These are phyloP conservation scores for Trigoniulus corallinus DNA, from an alignment of 1,140 invertebrate genomes.

Conservation along the genomic window DNA sequence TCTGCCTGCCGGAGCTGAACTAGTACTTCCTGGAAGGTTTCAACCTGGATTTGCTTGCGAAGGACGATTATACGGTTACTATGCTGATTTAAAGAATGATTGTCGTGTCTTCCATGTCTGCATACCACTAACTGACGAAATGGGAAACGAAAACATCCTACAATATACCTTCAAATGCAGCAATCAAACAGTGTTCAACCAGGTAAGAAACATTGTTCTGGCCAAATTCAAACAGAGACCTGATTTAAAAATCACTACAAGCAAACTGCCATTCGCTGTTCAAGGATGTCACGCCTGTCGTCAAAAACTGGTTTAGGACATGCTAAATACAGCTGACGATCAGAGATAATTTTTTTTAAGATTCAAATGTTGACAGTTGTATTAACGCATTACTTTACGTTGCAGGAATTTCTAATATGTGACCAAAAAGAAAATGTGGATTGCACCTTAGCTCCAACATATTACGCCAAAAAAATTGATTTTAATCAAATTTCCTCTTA, in stretches of 20 bases:
- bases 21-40: constrained; percentile 14
- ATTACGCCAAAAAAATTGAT: constrained; percentile 17
- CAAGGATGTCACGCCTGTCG: too few species aligned
- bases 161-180: constrained; percentile 20
- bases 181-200: constrained; percentile 22
- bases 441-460: constrained; percentile 18
- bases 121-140: constrained; percentile 8
- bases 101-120: constrained; percentile 12
- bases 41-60: constrained; percentile 14
- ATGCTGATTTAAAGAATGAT: constrained; percentile 10
- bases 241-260: too few species aligned
- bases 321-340: too few species aligned
- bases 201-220: too few species aligned
- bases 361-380: not conserved
- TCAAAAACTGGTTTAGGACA: not conserved
- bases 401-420: constrained; percentile 18
- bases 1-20: constrained; percentile 19
- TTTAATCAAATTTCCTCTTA: not conserved
- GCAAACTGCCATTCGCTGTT: too few species aligned
- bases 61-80: constrained; percentile 7
- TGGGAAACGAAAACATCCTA: not conserved
- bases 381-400: not conserved
- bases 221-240: too few species aligned
- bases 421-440: constrained; percentile 19
- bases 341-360: too few species aligned